A percentile compares a stretch with the other conserved stretches of the same genome.
phyloP scores from a whole-genome alignment of 2,797 vertebrate species.

The Linurgus olivaceus region DNA sequence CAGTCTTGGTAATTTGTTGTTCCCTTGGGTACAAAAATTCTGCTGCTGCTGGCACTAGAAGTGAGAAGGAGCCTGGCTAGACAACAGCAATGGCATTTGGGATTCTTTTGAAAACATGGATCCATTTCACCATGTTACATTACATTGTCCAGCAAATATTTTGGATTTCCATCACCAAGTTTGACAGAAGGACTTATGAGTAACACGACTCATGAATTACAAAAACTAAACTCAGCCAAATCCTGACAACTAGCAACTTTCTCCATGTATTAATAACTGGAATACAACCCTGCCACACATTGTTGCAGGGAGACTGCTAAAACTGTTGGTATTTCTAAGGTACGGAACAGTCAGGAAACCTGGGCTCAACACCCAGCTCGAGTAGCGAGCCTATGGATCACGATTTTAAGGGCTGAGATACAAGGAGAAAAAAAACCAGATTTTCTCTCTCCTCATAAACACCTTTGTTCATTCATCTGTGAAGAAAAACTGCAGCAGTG shows the following conservation, averaged over 20 bases:
- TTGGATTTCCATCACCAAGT: not conserved
- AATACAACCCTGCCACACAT: not conserved
- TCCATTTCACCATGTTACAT: not conserved
- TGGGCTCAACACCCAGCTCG: accelerated
- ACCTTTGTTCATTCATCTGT: not conserved
- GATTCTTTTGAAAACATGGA: not conserved
- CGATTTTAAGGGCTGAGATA: not conserved
- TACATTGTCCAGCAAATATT: not conserved
- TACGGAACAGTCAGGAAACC: not conserved
- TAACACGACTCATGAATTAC: not conserved
- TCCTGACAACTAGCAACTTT: not conserved
- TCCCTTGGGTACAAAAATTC: not conserved
- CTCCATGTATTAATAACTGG: not conserved
- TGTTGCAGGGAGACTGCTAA: not conserved
- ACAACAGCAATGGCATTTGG: accelerated
- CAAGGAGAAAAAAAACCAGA: not conserved
- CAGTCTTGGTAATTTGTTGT: not conserved
- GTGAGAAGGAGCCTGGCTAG: not conserved
- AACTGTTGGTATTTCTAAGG: not conserved
- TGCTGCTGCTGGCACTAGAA: not conserved
- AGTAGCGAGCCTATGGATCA: not conserved
- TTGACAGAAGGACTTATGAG: not conserved
- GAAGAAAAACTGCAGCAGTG: not conserved
- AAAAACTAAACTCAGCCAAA: not conserved
- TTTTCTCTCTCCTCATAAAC: not conserved